Evolutionary conservation across 2,888 invertebrate species (phyloP), one percentile per base, ranked within the genome.

Genomic region (Drosophila anceps): DNA sequence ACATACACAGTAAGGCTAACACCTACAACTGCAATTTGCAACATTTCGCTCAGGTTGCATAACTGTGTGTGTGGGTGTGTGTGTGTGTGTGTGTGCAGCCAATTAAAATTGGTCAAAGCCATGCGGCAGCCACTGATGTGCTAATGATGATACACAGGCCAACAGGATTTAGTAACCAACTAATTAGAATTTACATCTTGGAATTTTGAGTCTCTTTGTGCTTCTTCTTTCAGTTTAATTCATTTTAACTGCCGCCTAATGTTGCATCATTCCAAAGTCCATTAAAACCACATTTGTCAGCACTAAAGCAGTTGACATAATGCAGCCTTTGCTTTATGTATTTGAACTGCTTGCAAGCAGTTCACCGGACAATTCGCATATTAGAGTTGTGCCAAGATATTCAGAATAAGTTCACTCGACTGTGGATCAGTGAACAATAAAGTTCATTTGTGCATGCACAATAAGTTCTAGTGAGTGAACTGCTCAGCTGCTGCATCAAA

Each of bases 101-200:
- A 64, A 70, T 61, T 54, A 70, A 58, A 58, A 54, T 65, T 75
- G 64, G 46, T 5, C 35, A 53, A 51, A 64, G 41, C 58, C 37
- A 55, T 59, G 13, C n/a, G 24, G 24, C 20, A 35, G 24, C 12
- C 67, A 63, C 44, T 62, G 55, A 39, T 62, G 41, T 18, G n/a
- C 37, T 18, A 9, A 3, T 39, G 24, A 8, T 46, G 46, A 8
- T 15, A 27, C 46, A 29, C 46, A 46, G 4, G 9, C 27, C n/a
- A 48, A 29, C 48, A 29, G 4, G 6, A 48, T 48, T 10, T n/a
- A 13, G n/a, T 48, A 29, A 10, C 9, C 29, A 48, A 29, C n/a
- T 48, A 29, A 48, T n/a, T 48, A n/a, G 29, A 48, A 9, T n/a
- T 29, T n/a, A 29, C 2, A 29, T 48, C 9, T 0, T 29, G 29